phyloP scores from a whole-genome alignment of 2,888 invertebrate species.

The Lordiphosa andalusiaca region DNA sequence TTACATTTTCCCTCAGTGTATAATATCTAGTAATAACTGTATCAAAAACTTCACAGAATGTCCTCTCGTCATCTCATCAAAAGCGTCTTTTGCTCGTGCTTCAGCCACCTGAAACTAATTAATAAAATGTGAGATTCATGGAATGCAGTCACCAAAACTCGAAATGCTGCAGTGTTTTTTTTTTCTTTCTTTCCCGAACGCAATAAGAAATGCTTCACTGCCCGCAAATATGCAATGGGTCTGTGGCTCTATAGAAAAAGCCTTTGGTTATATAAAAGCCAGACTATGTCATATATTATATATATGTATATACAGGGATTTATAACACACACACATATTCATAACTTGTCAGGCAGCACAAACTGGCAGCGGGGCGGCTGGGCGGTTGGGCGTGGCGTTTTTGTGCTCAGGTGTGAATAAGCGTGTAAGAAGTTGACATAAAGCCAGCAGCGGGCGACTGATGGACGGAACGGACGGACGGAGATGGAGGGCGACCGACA shows the following conservation, averaged over 20 bases:
- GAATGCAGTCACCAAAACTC: constrained; percentile 3
- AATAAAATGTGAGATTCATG: constrained; percentile 24
- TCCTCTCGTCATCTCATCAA: neutral
- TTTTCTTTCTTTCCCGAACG: neutral
- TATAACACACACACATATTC: constrained; percentile 46
- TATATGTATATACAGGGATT: constrained; percentile 24
- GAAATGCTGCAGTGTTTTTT: constrained; percentile 11
- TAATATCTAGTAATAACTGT: too few relatives aligned
- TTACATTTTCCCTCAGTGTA: too few relatives aligned
- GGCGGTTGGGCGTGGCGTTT: constrained; percentile 51
- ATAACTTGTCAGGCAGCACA: constrained; percentile 64
- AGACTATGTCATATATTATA: constrained; percentile 18
- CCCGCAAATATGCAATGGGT: constrained; percentile 22
- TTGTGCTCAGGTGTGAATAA: constrained; percentile 80
- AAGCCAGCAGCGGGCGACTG: constrained; percentile 43
- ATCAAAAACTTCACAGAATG: too few relatives aligned
- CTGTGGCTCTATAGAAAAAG: neutral
- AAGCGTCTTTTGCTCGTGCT: neutral
- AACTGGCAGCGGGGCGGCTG: constrained; percentile 49
- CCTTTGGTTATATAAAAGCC: constrained; percentile 21
- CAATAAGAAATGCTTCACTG: constrained; percentile 34
- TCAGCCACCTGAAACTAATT: constrained; percentile 50
- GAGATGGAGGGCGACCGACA: constrained; percentile 24
- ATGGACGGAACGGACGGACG: neutral
- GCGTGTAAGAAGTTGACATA: constrained; percentile 78